Evolutionary conservation across 2,888 invertebrate species (phyloP).

Genomic region (Neoascia interrupta): DNA sequence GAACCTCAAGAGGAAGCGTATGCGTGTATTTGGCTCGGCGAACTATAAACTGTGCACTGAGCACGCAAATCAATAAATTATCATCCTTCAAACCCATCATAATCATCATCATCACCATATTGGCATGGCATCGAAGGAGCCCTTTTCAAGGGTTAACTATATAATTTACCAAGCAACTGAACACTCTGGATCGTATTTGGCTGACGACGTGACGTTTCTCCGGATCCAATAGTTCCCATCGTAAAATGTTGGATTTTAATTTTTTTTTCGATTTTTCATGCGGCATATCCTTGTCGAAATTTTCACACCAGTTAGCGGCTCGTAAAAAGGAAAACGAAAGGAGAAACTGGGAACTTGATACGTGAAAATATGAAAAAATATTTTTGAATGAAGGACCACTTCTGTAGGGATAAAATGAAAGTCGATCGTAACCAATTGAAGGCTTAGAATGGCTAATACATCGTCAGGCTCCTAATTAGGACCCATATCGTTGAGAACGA

Average conservation of each 20-base stretch:
- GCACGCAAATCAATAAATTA: constrained; percentile 68
- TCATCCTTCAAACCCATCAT: constrained; percentile 56
- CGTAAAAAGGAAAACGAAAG: constrained; percentile 39
- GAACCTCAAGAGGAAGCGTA: constrained; percentile 6
- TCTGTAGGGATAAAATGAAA: constrained; percentile 15
- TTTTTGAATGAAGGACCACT: constrained; percentile 48
- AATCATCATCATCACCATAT: constrained; percentile 61
- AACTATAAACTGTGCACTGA: constrained; percentile 56
- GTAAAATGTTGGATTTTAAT: constrained; percentile 56
- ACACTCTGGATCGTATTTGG: too few relatives aligned
- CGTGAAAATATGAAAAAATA: constrained; percentile 24
- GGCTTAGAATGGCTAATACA: constrained; percentile 13
- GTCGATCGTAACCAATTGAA: constrained; percentile 41
- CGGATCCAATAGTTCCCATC: constrained; percentile 50
- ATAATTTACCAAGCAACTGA: too few relatives aligned
- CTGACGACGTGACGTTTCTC: constrained; percentile 18
- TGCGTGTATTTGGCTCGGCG: constrained; percentile 25
- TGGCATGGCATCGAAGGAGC: constrained; percentile 43
- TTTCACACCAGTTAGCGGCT: constrained; percentile 68
- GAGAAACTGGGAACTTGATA: constrained; percentile 60
- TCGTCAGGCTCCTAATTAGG: constrained; percentile 59
- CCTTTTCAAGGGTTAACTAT: constrained; percentile 43
- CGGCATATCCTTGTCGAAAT: constrained; percentile 59
- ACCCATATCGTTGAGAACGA: too few relatives aligned
- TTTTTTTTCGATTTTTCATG: constrained; percentile 48